Conservation (phyloP, 2,797 vertebrate genomes). For the Paedocypris micromegethes region DNA sequence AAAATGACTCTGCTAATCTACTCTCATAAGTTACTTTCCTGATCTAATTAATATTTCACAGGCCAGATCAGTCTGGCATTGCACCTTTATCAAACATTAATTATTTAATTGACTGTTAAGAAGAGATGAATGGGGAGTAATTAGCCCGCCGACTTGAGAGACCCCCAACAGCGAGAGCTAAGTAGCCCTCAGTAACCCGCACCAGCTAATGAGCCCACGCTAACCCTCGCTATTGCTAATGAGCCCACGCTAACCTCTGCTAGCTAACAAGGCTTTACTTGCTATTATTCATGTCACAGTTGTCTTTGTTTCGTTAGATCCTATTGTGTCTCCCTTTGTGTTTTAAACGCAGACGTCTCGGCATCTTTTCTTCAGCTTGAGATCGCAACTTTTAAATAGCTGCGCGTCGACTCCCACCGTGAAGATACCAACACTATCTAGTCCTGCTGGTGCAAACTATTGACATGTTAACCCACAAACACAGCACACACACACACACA, state of each 20-base stretch:
- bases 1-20: constrained; percentile 64
- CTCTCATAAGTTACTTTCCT: constrained; percentile 69
- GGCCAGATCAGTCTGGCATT: constrained; percentile 69
- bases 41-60: constrained; percentile 76
- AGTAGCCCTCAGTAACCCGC: constrained; percentile 38
- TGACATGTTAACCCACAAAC: constrained; percentile 10
- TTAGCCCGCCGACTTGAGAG: constrained; percentile 66
- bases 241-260: constrained; percentile 17
- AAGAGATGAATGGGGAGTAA: constrained; percentile 75
- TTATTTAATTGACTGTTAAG: constrained; percentile 76
- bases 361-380: not conserved
- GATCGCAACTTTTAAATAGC: not conserved
- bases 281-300: not conserved
- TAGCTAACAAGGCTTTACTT: constrained; percentile 17
- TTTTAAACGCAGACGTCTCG: not conserved
- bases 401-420: not conserved
- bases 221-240: constrained; percentile 30
- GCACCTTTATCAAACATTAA: constrained; percentile 75
- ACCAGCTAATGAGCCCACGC: constrained; percentile 19
- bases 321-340: not conserved
- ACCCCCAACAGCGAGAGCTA: constrained; percentile 59
- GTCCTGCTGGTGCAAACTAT: constrained; percentile 3
- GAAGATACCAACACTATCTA: constrained; percentile 4
- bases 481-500: constrained; percentile 16
- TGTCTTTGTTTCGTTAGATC: not conserved